Percentiles rank a stretch among this genome's conserved stretches.
phyloP scores from a whole-genome alignment of 2,797 vertebrate genomes.

The Tadarida brasiliensis region DNA sequence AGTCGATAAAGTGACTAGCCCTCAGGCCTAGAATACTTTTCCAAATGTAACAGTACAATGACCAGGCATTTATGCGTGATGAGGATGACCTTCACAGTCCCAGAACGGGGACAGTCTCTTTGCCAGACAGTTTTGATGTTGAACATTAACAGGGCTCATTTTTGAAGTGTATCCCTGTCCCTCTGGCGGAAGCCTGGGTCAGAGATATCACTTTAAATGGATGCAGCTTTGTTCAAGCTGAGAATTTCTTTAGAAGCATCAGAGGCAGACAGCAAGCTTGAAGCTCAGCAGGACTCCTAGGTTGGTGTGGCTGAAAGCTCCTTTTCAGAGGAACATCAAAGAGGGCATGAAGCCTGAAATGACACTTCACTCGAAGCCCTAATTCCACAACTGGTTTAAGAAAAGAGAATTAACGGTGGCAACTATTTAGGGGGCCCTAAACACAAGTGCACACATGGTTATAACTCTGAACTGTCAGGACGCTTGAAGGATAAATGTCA shows the following conservation, averaged over 20 bases:
- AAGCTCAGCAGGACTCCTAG: slow-evolving; percentile 53
- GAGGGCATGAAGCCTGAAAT: not conserved
- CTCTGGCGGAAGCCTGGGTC: slow-evolving; percentile 25
- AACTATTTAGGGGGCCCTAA: not conserved
- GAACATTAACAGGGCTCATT: slow-evolving; percentile 59
- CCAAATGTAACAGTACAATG: not conserved
- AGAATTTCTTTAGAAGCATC: slow-evolving; percentile 56
- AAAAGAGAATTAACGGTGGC: not conserved
- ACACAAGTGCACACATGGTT: not conserved
- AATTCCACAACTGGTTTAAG: slow-evolving; percentile 37
- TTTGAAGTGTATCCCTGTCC: slow-evolving; percentile 60
- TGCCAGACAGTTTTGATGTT: slow-evolving; percentile 63
- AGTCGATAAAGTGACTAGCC: not conserved
- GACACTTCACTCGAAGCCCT: slow-evolving; percentile 32
- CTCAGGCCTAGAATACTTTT: not conserved
- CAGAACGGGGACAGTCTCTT: slow-evolving; percentile 54
- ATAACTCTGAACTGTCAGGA: not conserved
- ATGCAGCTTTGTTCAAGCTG: slow-evolving; percentile 20
- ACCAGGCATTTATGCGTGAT: not conserved
- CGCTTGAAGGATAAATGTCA: not conserved
- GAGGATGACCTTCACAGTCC: slow-evolving; percentile 29
- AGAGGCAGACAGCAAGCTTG: slow-evolving; percentile 53
- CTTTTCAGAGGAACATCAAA: slow-evolving; percentile 50
- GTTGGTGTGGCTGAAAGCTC: slow-evolving; percentile 59
- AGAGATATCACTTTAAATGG: slow-evolving; percentile 58